Evolutionary conservation across 2,888 invertebrate species (phyloP).

Genomic region (Andrena chrysosceles): DNA sequence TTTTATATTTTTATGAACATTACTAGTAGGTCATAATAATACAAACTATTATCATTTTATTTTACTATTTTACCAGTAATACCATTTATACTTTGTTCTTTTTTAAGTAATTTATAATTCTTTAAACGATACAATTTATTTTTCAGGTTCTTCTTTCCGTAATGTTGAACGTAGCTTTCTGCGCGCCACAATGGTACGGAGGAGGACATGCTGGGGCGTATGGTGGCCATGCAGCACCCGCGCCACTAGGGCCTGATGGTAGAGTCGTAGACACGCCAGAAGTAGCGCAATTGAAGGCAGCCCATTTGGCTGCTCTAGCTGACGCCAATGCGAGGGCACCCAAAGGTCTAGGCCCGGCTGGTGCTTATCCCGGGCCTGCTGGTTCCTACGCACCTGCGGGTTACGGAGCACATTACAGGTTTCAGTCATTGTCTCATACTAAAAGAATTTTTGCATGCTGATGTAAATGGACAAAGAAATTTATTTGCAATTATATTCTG

Average conservation of each 20-base stretch:
- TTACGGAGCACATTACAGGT: slow-evolving; percentile 77
- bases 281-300: slow-evolving; percentile 81
- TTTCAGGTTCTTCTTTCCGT: slow-evolving; percentile 73
- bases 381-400: slow-evolving; percentile 69
- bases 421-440: slow-evolving; percentile 3
- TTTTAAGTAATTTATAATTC: not conserved
- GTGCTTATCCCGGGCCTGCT: slow-evolving; percentile 68
- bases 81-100: not conserved
- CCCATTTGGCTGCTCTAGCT: slow-evolving; percentile 80
- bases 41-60: not conserved
- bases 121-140: not conserved
- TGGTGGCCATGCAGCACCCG: slow-evolving; percentile 71
- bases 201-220: slow-evolving; percentile 70
- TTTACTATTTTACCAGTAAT: not conserved
- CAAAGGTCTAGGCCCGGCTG: slow-evolving; percentile 68
- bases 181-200: slow-evolving; percentile 80
- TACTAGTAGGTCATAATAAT: no score
- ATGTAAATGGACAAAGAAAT: not conserved
- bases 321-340: slow-evolving; percentile 83
- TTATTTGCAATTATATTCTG: not conserved
- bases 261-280: slow-evolving; percentile 83
- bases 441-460: not conserved
- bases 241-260: slow-evolving; percentile 80
- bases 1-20: no score
- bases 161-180: slow-evolving; percentile 68